phyloP scores from a whole-genome alignment of 2,113 vertebrate genomes.

The Sander vitreus region DNA sequence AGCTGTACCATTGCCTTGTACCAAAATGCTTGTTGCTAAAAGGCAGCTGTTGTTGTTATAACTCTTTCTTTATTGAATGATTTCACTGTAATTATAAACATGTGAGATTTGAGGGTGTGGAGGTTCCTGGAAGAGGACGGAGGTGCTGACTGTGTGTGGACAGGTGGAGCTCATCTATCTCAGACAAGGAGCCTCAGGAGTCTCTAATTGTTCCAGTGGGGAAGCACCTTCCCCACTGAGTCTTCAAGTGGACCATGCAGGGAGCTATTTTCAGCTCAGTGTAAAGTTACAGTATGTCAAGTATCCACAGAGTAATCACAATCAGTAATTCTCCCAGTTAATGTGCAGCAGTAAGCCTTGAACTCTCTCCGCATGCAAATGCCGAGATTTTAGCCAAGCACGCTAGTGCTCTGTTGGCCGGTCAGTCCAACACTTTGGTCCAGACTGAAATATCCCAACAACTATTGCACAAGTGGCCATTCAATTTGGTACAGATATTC shows the following conservation, averaged over 20 bases:
- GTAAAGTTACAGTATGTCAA: constrained; percentile 88
- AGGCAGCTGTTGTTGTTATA: constrained; percentile 25
- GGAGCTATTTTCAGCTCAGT: constrained; percentile 86
- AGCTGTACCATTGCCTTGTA: neutral
- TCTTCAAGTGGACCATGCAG: constrained; percentile 71
- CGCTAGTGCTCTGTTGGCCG: neutral
- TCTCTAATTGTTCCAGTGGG: constrained; percentile 82
- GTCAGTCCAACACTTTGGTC: neutral
- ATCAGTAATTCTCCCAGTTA: constrained; percentile 63
- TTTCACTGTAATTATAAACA: neutral
- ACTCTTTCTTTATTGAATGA: neutral
- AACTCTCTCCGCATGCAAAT: constrained; percentile 9
- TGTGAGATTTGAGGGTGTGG: neutral
- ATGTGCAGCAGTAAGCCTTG: constrained; percentile 24
- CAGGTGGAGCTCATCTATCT: constrained; percentile 79
- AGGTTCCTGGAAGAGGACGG: constrained; percentile 23
- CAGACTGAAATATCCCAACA: neutral
- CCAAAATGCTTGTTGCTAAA: neutral
- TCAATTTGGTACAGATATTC: neutral
- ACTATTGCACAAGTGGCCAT: neutral
- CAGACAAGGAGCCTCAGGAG: constrained; percentile 64
- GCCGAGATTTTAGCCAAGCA: rapidly evolving
- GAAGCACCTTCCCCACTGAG: constrained; percentile 78
- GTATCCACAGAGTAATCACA: constrained; percentile 88
- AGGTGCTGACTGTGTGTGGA: constrained; percentile 66